Percentiles rank a stretch among this genome's conserved stretches.
Evolutionary conservation across 2,113 vertebrate species (phyloP).

Genomic region (Notothenia coriiceps): DNA sequence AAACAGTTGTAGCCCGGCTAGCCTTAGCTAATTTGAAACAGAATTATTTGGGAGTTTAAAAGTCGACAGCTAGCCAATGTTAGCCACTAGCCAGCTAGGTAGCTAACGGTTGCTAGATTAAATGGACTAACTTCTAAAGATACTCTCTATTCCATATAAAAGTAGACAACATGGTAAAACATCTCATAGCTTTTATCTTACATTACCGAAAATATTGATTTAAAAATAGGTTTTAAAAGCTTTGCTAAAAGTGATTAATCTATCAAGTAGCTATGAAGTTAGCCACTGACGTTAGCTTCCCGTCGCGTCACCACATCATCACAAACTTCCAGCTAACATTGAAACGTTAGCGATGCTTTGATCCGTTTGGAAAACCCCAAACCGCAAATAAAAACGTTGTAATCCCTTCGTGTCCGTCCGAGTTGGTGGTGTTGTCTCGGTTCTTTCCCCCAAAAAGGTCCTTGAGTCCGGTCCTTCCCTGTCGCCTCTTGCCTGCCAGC

Average conservation of each 20-base stretch:
- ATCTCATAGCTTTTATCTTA: background rate
- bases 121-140: slow-evolving; percentile 31
- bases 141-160: slow-evolving; percentile 5
- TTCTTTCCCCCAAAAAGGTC: slow-evolving; percentile 29
- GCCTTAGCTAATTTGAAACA: slow-evolving; percentile 58
- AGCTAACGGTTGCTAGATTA: slow-evolving; percentile 67
- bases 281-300: slow-evolving; percentile 67
- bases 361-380: slow-evolving; percentile 20
- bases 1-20: slow-evolving; percentile 47
- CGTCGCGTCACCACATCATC: slow-evolving; percentile 80
- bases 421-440: background rate
- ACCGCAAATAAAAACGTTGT: background rate
- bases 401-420: slow-evolving; percentile 25
- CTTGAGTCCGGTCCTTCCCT: slow-evolving; percentile 42
- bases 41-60: slow-evolving; percentile 65
- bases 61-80: slow-evolving; percentile 53
- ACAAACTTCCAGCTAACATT: slow-evolving; percentile 62
- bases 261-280: slow-evolving; percentile 17
- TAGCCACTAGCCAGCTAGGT: slow-evolving; percentile 75
- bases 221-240: slow-evolving; percentile 7
- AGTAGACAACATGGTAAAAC: slow-evolving; percentile 30
- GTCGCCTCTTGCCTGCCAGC: slow-evolving; percentile 72
- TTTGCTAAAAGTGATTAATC: slow-evolving; percentile 29
- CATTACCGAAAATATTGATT: background rate
- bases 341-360: slow-evolving; percentile 4